phyloP scores from a whole-genome alignment of 2,113 vertebrate species.

The Syngnathus typhle region DNA sequence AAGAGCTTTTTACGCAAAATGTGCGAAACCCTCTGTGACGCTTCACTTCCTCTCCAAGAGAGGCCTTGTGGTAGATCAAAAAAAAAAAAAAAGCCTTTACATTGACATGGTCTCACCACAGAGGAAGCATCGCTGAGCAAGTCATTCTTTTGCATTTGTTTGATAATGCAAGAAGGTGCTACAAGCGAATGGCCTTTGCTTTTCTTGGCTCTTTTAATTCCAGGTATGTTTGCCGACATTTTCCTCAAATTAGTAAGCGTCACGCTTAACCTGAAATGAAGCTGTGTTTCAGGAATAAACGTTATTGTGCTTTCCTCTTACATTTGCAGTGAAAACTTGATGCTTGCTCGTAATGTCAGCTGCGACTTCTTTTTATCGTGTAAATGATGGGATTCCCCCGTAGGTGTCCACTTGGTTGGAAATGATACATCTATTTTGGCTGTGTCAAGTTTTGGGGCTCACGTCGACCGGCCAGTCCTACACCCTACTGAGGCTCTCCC shows the following conservation, averaged over 20 bases:
- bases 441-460: background rate
- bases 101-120: conserved; percentile 19
- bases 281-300: background rate
- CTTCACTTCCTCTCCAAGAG: conserved; percentile 28
- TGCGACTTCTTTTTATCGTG: too few relatives aligned
- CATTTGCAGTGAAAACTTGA: too few relatives aligned
- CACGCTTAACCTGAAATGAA: too few relatives aligned
- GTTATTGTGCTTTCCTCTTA: too few relatives aligned
- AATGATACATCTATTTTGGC: background rate
- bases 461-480: conserved; percentile 27
- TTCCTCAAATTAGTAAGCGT: background rate
- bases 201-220: conserved; percentile 30
- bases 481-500: conserved; percentile 44
- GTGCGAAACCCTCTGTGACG: background rate
- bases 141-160: background rate
- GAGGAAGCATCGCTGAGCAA: background rate
- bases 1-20: background rate
- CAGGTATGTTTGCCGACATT: conserved; percentile 33
- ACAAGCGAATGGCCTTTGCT: conserved; percentile 12
- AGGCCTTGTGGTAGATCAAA: background rate
- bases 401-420: conserved; percentile 32
- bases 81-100: conserved; percentile 27
- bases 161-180: background rate
- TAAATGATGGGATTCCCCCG: background rate
- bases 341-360: too few relatives aligned